Percentiles rank a stretch among this genome's conserved stretches.
Conservation (phyloP, 2,888 invertebrate species). For the Diarsia brunnea region DNA sequence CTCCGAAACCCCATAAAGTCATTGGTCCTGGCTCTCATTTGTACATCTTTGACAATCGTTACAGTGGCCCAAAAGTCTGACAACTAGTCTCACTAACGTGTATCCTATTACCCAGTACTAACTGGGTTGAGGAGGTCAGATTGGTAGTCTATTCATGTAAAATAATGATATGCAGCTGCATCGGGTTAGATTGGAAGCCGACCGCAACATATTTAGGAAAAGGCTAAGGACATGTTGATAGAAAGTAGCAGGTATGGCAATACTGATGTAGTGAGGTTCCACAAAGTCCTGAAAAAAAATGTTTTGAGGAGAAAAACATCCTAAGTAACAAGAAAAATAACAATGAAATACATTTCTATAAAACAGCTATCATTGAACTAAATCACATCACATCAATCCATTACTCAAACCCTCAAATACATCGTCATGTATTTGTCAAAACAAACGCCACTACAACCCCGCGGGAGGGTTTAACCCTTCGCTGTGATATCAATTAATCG, state of each 20-base stretch:
- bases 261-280: neutral
- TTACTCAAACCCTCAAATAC: conserved; percentile 69
- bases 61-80: too few species aligned
- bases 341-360: neutral
- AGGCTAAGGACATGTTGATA: too few species aligned
- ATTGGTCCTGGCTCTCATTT: too few species aligned
- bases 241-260: neutral
- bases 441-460: conserved; percentile 75
- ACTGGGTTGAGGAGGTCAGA: too few species aligned
- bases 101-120: too few species aligned
- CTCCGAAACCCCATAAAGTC: too few species aligned
- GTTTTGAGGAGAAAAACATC: neutral
- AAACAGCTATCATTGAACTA: conserved; percentile 44
- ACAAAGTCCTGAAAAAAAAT: neutral
- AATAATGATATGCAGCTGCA: too few species aligned
- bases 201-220: too few species aligned
- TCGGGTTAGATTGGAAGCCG: too few species aligned
- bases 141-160: too few species aligned
- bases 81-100: too few species aligned
- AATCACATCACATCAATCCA: conserved; percentile 67
- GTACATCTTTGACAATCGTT: too few species aligned
- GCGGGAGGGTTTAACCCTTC: conserved; percentile 83
- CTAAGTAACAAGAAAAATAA: neutral
- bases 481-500: conserved; percentile 87
- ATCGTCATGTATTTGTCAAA: conserved; percentile 83